Evolutionary conservation across 2,113 vertebrate genomes (phyloP).

Genomic region (Todiramphus saurophagus): DNA sequence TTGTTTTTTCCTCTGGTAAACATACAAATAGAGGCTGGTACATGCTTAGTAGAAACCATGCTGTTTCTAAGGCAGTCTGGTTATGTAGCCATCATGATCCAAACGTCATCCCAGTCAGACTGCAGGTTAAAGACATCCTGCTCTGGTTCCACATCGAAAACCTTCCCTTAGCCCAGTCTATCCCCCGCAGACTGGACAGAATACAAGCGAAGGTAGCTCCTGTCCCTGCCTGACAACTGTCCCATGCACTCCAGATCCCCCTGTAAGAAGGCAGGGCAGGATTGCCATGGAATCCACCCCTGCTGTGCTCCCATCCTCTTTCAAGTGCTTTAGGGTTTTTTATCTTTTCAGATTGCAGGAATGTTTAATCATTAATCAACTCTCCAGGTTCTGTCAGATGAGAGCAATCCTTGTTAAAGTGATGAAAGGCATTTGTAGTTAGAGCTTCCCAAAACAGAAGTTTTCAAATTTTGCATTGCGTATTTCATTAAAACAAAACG

Average conservation of each 20-base stretch:
- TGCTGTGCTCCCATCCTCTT: neutral
- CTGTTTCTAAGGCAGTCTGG: neutral
- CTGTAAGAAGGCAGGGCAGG: neutral
- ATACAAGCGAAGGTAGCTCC: neutral
- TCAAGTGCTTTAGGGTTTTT: neutral
- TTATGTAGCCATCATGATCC: neutral
- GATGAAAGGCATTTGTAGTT: neutral
- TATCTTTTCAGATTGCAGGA: neutral
- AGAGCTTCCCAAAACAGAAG: neutral
- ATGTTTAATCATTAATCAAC: accelerated
- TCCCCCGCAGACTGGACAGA: neutral
- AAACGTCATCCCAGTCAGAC: neutral
- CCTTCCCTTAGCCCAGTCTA: neutral
- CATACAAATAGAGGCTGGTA: neutral
- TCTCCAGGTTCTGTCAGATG: neutral
- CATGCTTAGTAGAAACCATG: neutral
- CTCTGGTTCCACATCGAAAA: neutral
- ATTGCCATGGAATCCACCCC: neutral
- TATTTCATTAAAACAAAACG: neutral
- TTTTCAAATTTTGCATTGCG: neutral
- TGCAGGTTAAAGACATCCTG: neutral
- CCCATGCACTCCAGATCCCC: neutral
- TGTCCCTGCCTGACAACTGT: neutral
- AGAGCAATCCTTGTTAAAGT: neutral
- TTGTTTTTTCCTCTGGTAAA: neutral